Evolutionary conservation across 2,888 invertebrate species (phyloP), one percentile per base, ranked within the genome.

Genomic region (Spisula subtruncata): DNA sequence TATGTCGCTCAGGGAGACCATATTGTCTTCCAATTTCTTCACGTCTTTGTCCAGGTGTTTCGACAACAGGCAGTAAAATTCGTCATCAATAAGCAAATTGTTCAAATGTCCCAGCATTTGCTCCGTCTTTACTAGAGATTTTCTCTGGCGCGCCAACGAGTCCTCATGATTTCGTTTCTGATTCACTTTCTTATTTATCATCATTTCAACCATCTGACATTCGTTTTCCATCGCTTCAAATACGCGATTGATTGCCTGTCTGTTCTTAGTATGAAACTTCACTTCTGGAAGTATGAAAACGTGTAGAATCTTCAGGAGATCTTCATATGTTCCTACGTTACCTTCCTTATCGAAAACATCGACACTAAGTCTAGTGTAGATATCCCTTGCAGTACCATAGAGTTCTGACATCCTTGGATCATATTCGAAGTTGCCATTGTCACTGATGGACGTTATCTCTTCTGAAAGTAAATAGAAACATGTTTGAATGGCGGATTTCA

Each of bases 251-350:
- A 96, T 90, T 14, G 88, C 83, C 0, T 92, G 81, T 10, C 93
- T 80, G 82, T 96, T 95, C 20, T 92, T 93, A 16, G 83, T 75
- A 6, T 90, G 89, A n/a, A 96, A 93, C 12, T 91, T 89, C n/a
- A 96, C 92, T 35, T 93, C 89, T 1, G 96, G 96, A 1, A 96
- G 92, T 25, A 96, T 94, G 83, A 94, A 95, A 35, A 94, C 94
- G 89, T 96, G 96, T 10, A 96, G 90, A 71, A 96, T 92, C 20
- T 93, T 93, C 5, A 94, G 79, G 14, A 94, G 51, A 16, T 85
- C 85, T 66, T 85, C 88, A 12, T 90, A 85, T 16, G 85, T 75
- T 14, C 71, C 46, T 12, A 83, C 83, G 32, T 83, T 83, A 5
- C 83, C 83, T 16, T 83, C 83, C 16, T 18, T 66, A 25, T 66